phyloP scores from a whole-genome alignment of 1,140 invertebrate species.

The Diachasma alloeum region DNA sequence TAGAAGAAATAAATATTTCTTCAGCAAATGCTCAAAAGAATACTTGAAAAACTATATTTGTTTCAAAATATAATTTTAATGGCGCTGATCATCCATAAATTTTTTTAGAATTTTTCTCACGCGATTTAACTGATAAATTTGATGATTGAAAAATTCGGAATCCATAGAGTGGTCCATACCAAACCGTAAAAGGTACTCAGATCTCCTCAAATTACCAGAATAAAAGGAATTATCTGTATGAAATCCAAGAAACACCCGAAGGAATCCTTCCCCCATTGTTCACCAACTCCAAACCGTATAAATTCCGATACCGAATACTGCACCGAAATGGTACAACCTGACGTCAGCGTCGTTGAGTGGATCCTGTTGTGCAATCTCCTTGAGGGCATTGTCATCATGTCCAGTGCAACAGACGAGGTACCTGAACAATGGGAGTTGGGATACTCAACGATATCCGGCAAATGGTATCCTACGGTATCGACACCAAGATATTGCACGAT shows the following conservation, averaged over 20 bases:
- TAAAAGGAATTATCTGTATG: neutral
- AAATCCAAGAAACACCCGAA: no score
- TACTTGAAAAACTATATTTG: no score
- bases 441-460: neutral
- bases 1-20: no score
- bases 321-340: neutral
- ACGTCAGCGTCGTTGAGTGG: neutral
- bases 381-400: conserved; percentile 5
- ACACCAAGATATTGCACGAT: neutral
- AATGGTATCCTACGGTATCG: conserved; percentile 9
- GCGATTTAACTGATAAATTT: no score
- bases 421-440: neutral
- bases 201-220: neutral
- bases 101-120: no score
- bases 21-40: no score
- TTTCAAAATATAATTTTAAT: no score
- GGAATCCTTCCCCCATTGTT: no score
- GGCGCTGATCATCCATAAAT: no score
- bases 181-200: neutral
- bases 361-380: neutral
- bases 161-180: neutral
- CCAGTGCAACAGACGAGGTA: neutral
- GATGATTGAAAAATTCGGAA: no score
- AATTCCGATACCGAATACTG: neutral
- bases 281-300: neutral